Evolutionary conservation across 2,113 vertebrate genomes (phyloP).

Genomic region (Xenopus borealis): DNA sequence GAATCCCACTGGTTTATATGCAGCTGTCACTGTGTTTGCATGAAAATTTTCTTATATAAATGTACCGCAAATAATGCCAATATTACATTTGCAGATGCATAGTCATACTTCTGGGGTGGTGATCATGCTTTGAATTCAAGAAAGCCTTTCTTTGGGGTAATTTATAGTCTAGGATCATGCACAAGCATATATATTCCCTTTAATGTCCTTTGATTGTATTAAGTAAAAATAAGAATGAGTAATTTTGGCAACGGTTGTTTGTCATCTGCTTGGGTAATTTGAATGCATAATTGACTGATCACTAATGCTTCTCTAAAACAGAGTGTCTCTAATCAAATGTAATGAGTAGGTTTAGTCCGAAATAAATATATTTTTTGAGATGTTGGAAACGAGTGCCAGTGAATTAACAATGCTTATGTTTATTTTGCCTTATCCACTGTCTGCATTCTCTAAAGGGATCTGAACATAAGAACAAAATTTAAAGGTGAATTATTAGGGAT

Average conservation of each 20-base stretch:
- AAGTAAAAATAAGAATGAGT: slow-evolving; percentile 39
- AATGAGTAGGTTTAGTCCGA: slow-evolving; percentile 28
- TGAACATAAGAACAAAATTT: no score
- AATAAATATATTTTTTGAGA: slow-evolving; percentile 29
- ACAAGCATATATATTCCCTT: slow-evolving; percentile 37
- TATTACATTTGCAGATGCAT: slow-evolving; percentile 20
- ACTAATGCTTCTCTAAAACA: slow-evolving; percentile 33
- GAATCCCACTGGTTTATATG: background rate
- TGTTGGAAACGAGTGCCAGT: slow-evolving; percentile 2
- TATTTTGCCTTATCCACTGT: background rate
- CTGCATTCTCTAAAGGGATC: background rate
- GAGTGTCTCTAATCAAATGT: slow-evolving; percentile 38
- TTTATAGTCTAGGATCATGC: slow-evolving; percentile 34
- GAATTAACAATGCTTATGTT: slow-evolving; percentile 20
- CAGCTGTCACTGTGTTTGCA: slow-evolving; percentile 18
- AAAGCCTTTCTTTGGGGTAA: slow-evolving; percentile 23
- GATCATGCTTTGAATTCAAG: slow-evolving; percentile 30
- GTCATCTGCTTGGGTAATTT: slow-evolving; percentile 39
- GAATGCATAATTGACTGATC: slow-evolving; percentile 39
- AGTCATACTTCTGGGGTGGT: slow-evolving; percentile 29
- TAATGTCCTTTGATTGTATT: slow-evolving; percentile 44
- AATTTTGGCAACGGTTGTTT: slow-evolving; percentile 31
- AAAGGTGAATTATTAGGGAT: no score
- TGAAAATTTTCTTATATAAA: slow-evolving; percentile 24
- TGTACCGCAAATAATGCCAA: slow-evolving; percentile 8